These are phyloP conservation scores for Diplosoma virens DNA, from an alignment of 23 tunicate genomes.

Conservation along the genomic window DNA sequence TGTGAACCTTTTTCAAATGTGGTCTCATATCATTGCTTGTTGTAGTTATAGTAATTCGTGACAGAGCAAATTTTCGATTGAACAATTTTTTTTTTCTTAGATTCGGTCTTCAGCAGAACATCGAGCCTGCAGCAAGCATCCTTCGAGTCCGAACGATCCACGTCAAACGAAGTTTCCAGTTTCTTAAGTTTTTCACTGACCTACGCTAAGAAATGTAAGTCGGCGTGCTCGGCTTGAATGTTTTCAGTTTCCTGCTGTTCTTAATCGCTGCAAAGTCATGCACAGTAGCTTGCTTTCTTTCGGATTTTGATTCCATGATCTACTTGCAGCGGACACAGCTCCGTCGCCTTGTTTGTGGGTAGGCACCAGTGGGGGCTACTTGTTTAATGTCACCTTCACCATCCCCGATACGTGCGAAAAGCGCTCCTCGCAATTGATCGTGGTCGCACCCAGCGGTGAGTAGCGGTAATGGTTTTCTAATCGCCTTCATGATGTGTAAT, in stretches of 20 bases:
- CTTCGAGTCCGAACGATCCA: constrained; percentile 13
- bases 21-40: too few species aligned
- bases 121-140: constrained; percentile 2
- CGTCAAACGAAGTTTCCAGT: constrained; percentile 14
- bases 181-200: constrained; percentile 29
- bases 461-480: neutral
- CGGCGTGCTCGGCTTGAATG: neutral
- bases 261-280: neutral
- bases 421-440: constrained; percentile 6
- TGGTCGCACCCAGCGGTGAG: constrained; percentile 30
- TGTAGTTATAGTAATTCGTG: too few species aligned
- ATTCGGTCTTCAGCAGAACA: constrained; percentile 15
- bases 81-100: neutral
- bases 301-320: neutral
- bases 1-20: too few species aligned
- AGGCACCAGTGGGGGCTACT: constrained; percentile 41
- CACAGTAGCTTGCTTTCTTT: neutral
- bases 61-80: too few species aligned
- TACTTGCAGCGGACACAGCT: constrained; percentile 24
- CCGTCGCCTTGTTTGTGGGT: constrained; percentile 52
- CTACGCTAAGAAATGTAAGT: constrained; percentile 39
- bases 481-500: neutral
- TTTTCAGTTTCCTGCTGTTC: neutral
- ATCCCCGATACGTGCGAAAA: constrained; percentile 4
- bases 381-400: constrained; percentile 29